Base-by-base conservation (phyloP, 2,797 vertebrate species). In the Coluber constrictor region DNA sequence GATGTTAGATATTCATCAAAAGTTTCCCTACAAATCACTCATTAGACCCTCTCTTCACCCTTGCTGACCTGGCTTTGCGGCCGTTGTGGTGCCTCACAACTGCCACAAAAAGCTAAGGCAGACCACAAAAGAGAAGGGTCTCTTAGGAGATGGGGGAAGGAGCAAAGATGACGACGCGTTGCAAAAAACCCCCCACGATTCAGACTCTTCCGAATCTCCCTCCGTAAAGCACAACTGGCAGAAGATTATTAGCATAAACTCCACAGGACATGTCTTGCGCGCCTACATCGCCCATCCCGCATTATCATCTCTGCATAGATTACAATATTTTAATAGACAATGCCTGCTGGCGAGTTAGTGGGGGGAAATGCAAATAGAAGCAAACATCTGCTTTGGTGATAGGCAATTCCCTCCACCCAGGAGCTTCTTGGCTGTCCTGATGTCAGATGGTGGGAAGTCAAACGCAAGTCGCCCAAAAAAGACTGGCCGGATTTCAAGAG, bases 271-370 rank as follows among this genome's bases (percentile, higher is more conserved):
- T 94, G 86, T 95, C 94, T 95, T 94, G 95, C 93, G 95, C 95
- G 95, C 96, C 91, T 93, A 94, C 96, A 94, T 96, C 96, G 96
- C 95, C 96, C 94, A 95, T 96, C 96, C 96, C 95, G 97, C 96
- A 96, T 96, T 95, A 95, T 97, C 90, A 95, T 96, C 96, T 96
- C 94, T 94, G 96, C 94, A 97, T 97, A 97, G 95, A 97, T 97
- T 97, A 97, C 95, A 97, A 97, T 96, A 97, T 97, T 97, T 97
- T 97, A 97, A 96, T 95, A 95, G 95, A 95, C 96, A 63, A 6
- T 70, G 94, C 94, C 96, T 94, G 94, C 95, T 96, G 95, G 96
- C 94, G 94, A 96, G 94, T 96, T 95, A 94, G 93, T 95, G 95
- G 95, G 95, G 95, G 95, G 94, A 96, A 97, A 97, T 97, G 96